Base-by-base conservation (phyloP, 92 coral and sea anemone genomes). In the Epizoanthus ramosus region DNA sequence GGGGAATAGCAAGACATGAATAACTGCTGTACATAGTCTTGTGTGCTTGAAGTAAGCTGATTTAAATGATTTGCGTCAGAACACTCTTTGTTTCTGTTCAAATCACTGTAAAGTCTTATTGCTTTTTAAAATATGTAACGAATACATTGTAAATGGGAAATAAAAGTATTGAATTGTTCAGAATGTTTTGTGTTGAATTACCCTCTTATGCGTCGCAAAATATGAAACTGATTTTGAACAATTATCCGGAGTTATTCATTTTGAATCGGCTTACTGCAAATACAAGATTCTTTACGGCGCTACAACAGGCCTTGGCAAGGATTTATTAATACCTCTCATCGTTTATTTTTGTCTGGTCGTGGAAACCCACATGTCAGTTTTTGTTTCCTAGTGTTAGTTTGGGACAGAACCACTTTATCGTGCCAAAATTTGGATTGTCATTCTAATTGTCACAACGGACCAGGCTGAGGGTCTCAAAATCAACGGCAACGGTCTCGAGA, bases 191-290 rank as follows among this genome's bases (percentile, higher is more conserved):
- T 56, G n/a, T 76, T 53, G 22, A 39, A 41, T 28, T 22, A 16
- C 9, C 52, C 14, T 39, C 13, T 13, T 22, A 22, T 71, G 6
- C 2, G 22, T 17, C 16, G 14, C 71, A 31, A 12, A 28, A 17
- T 59, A 31, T 15, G 41, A 58, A 59, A 13, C n/a, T n/a, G n/a
- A 47, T 47, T 47, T 8, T 15, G 9, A 15, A 9, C 17, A 21
- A 56, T 1, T 15, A 3, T 7, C 24, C 6, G 39, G 69, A 59
- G 22, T 35, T 12, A 35, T 76, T 76, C 41, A 35, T 21, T 10
- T 74, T 18, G 59, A 76, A 76, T 76, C 81, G 81, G 81, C 81
- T 76, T 60, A 76, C 81, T 59, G 15, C 41, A 24, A 25, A 9
- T 63, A 23, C 33, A 24, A 9, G 69, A 24, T 24, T 31, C 33